Evolutionary conservation across 2,888 invertebrate genomes (phyloP).

Genomic region (Leptopilina myrica): DNA sequence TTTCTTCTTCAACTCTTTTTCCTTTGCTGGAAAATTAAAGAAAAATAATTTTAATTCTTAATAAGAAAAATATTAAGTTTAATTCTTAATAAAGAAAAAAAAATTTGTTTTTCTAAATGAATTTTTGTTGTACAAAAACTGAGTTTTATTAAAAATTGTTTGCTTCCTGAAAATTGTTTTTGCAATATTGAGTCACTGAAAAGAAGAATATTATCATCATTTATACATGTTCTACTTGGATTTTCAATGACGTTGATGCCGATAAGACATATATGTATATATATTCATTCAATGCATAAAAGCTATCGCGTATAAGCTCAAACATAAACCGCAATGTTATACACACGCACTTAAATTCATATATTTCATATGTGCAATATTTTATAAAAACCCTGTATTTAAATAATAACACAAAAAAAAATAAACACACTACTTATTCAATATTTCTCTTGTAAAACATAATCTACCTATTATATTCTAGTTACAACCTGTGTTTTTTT

Average conservation of each 20-base stretch:
- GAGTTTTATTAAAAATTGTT: background rate
- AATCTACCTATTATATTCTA: background rate
- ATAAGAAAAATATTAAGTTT: background rate
- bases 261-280: conserved; percentile 36
- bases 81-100: background rate
- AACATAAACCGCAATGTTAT: background rate
- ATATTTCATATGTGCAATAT: background rate
- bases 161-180: conserved; percentile 3
- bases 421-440: background rate
- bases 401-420: background rate
- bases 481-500: background rate
- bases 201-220: conserved; percentile 16
- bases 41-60: too few species aligned
- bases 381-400: background rate
- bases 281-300: conserved; percentile 14
- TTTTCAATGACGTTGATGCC: conserved; percentile 30
- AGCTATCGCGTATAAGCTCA: background rate
- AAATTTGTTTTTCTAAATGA: background rate
- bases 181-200: background rate
- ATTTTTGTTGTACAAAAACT: background rate
- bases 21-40: too few species aligned
- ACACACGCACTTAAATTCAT: background rate
- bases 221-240: conserved; percentile 12
- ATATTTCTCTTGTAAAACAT: background rate
- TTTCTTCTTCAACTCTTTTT: too few species aligned